Base-by-base conservation (phyloP, 1,140 invertebrate species). In the Leptonema lineaticorne region DNA sequence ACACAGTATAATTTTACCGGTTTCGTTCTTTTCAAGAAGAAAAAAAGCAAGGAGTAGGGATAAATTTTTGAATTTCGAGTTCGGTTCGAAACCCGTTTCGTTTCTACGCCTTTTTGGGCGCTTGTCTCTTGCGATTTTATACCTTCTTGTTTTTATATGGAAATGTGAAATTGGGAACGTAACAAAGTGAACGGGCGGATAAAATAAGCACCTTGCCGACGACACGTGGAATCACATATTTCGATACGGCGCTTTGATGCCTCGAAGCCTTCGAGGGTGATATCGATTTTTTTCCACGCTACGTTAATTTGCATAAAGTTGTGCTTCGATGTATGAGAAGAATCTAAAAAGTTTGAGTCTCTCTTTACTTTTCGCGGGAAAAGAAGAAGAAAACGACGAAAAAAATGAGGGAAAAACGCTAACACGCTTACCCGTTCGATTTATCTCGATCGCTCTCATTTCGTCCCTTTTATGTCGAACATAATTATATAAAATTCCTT, bases 91-190 rank as follows among this genome's bases (percentile, higher is more conserved):
- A 18, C 46, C 29, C 11, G 6, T 26, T 14, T 26, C 1, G 20
- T 18, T 16, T 11, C 29, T 62, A 62, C 59, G 37, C 45, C 30
- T 45, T 26, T 53, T 53, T 24, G 29, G 24, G 9, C 18, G 11
- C 48, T 53, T 22, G n/a, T 9, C 27, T 8, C 26, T 16, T 11
- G 57, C 11, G 57, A 29, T 53, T 64, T 64, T 30, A 64, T 64
- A 30, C 48, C 63, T 30, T 57, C 57, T n/a, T 67, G 65, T 59
- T 67, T 67, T 67, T 67, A 60, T 67, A 67, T 67, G 65, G 65
- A 67, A 67, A 67, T 67, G 53, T 30, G 56, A 60, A 67, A 67
- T 67, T 67, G 65, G 57, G 53, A 66, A 33, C 53, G 48, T 33
- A 26, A 56, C 59, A 33, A 37, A 45, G 30, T 33, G 57, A 59